Evolutionary conservation across 2,888 invertebrate genomes (phyloP), one percentile per base, ranked within the genome.

Genomic region (Heliconius cydno): DNA sequence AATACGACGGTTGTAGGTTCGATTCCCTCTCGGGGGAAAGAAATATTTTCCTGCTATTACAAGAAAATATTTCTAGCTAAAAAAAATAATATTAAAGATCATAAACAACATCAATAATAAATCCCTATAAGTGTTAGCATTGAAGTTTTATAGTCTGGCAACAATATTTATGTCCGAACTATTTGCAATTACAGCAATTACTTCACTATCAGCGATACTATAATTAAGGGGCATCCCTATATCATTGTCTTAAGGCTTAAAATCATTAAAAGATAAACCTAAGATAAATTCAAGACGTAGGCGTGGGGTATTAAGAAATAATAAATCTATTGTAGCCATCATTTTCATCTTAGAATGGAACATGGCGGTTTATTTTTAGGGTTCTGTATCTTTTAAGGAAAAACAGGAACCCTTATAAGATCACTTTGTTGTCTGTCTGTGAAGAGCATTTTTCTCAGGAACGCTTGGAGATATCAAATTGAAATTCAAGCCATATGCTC

Each of bases 321-420:
- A 90, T 94, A 93, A 91, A 94, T 94, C 91, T 89, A 88, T 80
- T 85, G 83, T 85, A 85, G 87, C 88, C 91, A 93, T 93, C 92
- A 92, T 91, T 90, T 85, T 87, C 85, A 89, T 87, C 87, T 84
- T 82, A 66, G 85, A 85, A 86, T 52, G 86, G 87, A 86, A 83
- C 86, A 86, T 83, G 89, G 84, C 84, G 82, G 76, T 84, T 81
- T 83, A 85, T 86, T 52, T 46, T 46, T 46, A 46, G 46, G 46
- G 46, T 46, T 15, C 46, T 15, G 15, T 15, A 46, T 6, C 2
- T 15, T 6, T 15, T 46, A 46, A 46, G 46, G 15, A 46, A 46
- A 41, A 28, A 46, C 15, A 46, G 0, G 0, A 19, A 46, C 15
- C 2, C 15, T 46, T 19, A 15, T 6, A 46, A 19, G 15, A 15